A percentile compares a stretch with the other conserved stretches of the same genome.
Evolutionary conservation across 1,140 invertebrate species (phyloP).

Genomic region (Penaeus japonicus): DNA sequence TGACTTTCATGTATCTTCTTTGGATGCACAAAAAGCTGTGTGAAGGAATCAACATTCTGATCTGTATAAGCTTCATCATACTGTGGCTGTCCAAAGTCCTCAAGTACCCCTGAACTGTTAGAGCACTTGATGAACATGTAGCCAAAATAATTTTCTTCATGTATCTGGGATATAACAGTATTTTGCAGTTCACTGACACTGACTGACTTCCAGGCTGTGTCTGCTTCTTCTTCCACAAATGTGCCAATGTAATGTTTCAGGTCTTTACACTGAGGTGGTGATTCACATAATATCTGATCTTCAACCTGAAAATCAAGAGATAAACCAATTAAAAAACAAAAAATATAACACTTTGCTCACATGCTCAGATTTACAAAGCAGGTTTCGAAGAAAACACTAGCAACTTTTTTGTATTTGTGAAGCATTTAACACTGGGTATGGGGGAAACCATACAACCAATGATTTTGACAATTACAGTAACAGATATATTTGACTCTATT

Average conservation of each 20-base stretch:
- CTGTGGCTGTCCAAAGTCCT: slow-evolving; percentile 30
- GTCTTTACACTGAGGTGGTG: slow-evolving; percentile 23
- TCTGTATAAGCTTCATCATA: slow-evolving; percentile 35
- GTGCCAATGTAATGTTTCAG: slow-evolving; percentile 25
- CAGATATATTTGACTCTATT: too few relatives aligned
- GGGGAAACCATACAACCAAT: too few relatives aligned
- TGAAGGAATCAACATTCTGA: slow-evolving; percentile 15
- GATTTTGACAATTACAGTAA: too few relatives aligned
- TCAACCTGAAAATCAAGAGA: slow-evolving; percentile 20
- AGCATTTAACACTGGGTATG: neutral
- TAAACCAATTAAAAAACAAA: neutral
- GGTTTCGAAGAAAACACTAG: too few relatives aligned
- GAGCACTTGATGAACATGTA: slow-evolving; percentile 47
- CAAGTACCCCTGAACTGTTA: neutral
- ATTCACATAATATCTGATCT: slow-evolving; percentile 21
- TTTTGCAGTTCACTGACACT: neutral
- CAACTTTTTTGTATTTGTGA: neutral
- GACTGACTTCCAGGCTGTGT: slow-evolving; percentile 23
- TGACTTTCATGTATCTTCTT: neutral
- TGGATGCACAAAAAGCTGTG: slow-evolving; percentile 37
- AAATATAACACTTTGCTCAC: neutral
- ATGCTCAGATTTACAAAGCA: neutral
- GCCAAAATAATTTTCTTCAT: slow-evolving; percentile 10
- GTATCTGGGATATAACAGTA: neutral
- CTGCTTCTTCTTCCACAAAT: slow-evolving; percentile 37